Evolutionary conservation across 92 coral and sea anemone species (phyloP), one percentile per base, ranked within the genome.

Genomic region (Epizoanthus scotinus): DNA sequence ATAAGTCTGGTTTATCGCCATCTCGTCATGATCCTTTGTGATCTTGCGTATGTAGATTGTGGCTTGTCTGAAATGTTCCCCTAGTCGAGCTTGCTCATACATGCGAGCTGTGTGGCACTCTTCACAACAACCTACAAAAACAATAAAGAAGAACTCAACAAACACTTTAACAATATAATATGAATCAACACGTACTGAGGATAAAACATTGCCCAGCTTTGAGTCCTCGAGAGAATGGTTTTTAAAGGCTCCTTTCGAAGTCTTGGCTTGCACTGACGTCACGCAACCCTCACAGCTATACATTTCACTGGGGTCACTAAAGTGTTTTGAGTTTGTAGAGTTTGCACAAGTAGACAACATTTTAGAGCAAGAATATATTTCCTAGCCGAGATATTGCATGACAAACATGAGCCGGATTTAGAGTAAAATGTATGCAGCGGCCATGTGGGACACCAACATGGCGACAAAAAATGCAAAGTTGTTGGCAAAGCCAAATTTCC

Each of bases 11-110:
- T 93, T 89, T 29, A 95, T 68, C 26, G 89, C 94, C 62, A 89
- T 85, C 21, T 85, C 85, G 20, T 78, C 91, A 79, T 95, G 99
- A 47, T 93, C 98, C 28, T 91, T 89, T n/a, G 99, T 93, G 26
- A 95, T 85, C 78, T 91, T 95, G 24, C 99, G 98, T 36, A 95
- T 89, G 71, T 83, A 95, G 38, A 95, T 91, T 10, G 91, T 91
- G 29, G 98, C 99, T 63, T 78, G 77, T 65, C 94, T 86, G 78
- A 91, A 95, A 62, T 87, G 68, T 69, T 89, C 98, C 63, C 86
- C 85, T 77, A 88, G 89, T 36, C 88, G 88, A 36, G 89, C 93
- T 67, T 89, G 86, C 65, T 87, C 94, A 21, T 82, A 87, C 89
- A 95, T 87, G 67, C 92, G 93, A 26, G 99, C 92, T 40, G 79